Base-by-base conservation (phyloP, 2,797 vertebrate species). In the Florisuga fusca region DNA sequence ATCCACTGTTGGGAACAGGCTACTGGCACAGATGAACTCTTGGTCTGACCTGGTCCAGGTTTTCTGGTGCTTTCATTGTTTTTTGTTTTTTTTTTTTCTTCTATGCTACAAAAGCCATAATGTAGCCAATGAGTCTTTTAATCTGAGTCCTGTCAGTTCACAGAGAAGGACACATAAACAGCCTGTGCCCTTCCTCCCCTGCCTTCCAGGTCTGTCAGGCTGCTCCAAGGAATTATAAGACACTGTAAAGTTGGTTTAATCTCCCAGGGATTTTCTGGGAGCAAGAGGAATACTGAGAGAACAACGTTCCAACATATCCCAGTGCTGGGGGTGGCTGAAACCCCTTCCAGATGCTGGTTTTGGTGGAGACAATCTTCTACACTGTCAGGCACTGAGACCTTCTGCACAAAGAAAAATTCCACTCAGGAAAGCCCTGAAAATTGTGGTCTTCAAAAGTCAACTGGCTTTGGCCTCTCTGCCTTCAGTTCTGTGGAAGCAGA, bases 91-190 rank as follows among this genome's bases (percentile, higher is more conserved):
- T 38, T 22, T 46, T 48, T 43, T 48, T 14, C 12, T 23, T 27
- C 46, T 48, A 45, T 0, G 0, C 34, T 59, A 46, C 33, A 41
- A 38, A 63, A 89, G n/a, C 26, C 33, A 2, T 6, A 21, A 33
- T 2, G 50, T 66, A 23, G 23, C 25, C 48, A 1, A 1, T 2
- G 34, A 48, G n/a, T 17, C 31, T 15, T 26, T 33, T 10, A 12
- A 16, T 21, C 10, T 7, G 31, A 43, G 15, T 34, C 67, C 23
- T 16, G n/a, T 23, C 76, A 63, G 22, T 41, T 87, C 53, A 11
- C n/a, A 34, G 58, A 73, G 43, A 10, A 93, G 36, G 59, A 46
- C 23, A 53, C 0, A 3, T n/a, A 20, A 82, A n/a, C 20, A 54
- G 41, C 43, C 16, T 55, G 55, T 34, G 21, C 15, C 22, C 29